Base-by-base conservation (phyloP, 53 echinoderm and acorn worm species). In the Arbacia lixula region DNA sequence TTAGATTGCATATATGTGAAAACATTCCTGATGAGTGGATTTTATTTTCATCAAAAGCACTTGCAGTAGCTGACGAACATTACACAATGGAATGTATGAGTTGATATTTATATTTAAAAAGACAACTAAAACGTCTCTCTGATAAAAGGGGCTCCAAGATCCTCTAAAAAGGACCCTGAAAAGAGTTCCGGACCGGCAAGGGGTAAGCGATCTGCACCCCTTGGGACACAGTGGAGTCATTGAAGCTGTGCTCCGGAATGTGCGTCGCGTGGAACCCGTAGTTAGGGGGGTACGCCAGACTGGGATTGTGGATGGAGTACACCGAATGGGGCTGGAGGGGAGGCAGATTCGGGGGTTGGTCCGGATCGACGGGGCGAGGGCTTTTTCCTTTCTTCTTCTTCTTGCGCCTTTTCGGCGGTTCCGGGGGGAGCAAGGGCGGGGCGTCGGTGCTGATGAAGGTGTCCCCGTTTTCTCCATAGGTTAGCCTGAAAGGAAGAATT, bases 311-410 rank as follows among this genome's bases (percentile, higher is more conserved):
- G 21, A 81, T 12, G 28, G 82, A 81, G 50, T 81, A 81, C 46
- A 46, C 49, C 32, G 37, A 29, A 26, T 1, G 20, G 31, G 9
- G 46, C 46, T 66, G 68, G 29, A 85, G 28, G 43, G 81, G 67
- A 57, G 79, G 86, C 16, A 67, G 68, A 35, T 78, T 69, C 11
- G 81, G 67, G 68, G 79, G 86, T 20, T 55, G 68, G 46, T 78
- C 79, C 11, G 79, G 53, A 24, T 86, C 82, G 1, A 60, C 86
- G 0, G 55, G 31, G 40, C 61, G 56, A 1, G 78, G 67, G 0
- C 68, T 41, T 49, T 76, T 91, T 25, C 11, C 36, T 29, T 91
- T 91, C 67, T 89, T 89, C 64, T 91, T 91, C 76, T 87, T 88
- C 85, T 91, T 88, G 30, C 62, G 60, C 42, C 41, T 62, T 46